Conservation (phyloP, 2,888 invertebrate species). For the Nineta flava region DNA sequence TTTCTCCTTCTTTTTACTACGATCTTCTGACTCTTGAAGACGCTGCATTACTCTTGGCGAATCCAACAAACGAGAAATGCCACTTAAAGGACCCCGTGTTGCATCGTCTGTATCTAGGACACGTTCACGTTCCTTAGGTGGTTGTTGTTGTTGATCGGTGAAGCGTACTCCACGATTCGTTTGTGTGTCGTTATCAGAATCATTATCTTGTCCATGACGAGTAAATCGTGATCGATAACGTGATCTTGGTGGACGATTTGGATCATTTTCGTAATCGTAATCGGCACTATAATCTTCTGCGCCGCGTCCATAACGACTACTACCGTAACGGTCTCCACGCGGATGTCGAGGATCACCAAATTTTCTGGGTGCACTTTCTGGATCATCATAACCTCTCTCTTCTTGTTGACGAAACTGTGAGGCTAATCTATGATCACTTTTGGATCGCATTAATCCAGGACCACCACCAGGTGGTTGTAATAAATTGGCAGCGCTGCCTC, state of each 20-base stretch:
- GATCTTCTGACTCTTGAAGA: constrained; percentile 50
- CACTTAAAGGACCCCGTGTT: constrained; percentile 70
- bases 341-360: constrained; percentile 48
- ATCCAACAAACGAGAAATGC: constrained; percentile 73
- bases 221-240: constrained; percentile 50
- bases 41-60: constrained; percentile 81
- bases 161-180: constrained; percentile 46
- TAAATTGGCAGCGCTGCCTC: constrained; percentile 29
- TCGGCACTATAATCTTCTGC: constrained; percentile 43
- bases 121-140: constrained; percentile 46
- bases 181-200: constrained; percentile 55
- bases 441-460: constrained; percentile 77
- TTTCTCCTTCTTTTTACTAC: constrained; percentile 61
- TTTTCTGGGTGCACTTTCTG: constrained; percentile 54
- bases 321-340: constrained; percentile 22
- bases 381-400: constrained; percentile 44
- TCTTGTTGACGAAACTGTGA: constrained; percentile 78
- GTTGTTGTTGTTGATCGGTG: constrained; percentile 39
- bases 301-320: constrained; percentile 26
- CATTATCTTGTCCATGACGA: constrained; percentile 47
- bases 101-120: constrained; percentile 83
- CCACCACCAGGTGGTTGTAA: constrained; percentile 40
- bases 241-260: constrained; percentile 41
- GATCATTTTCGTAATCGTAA: constrained; percentile 49
- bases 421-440: constrained; percentile 83